A percentile compares a stretch with the other conserved stretches of the same genome.
phyloP scores from a whole-genome alignment of 2,113 vertebrate species.

The Xiphophorus couchianus region DNA sequence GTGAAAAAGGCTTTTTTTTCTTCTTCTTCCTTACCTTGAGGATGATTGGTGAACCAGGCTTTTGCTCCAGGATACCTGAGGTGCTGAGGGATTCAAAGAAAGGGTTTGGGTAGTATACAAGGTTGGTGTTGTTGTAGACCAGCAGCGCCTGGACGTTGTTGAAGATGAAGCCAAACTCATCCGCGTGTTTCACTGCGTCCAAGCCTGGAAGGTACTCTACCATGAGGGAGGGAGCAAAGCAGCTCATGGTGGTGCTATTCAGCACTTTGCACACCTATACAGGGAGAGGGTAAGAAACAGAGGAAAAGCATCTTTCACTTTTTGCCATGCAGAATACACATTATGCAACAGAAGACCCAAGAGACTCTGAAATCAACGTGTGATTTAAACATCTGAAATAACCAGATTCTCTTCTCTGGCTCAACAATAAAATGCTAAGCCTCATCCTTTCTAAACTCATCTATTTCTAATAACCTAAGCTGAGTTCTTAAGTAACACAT shows the following conservation, averaged over 20 bases:
- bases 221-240: conserved; percentile 88
- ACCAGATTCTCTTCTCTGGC: neutral
- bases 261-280: conserved; percentile 89
- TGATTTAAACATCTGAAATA: conserved; percentile 18
- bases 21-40: conserved; percentile 89
- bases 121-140: conserved; percentile 96
- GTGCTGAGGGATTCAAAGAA: conserved; percentile 93
- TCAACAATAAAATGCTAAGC: neutral
- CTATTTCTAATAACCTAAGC: conserved; percentile 33
- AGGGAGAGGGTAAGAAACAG: neutral
- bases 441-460: neutral
- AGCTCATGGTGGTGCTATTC: conserved; percentile 89
- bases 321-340: neutral
- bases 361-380: conserved; percentile 29
- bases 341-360: conserved; percentile 4
- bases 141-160: conserved; percentile 95
- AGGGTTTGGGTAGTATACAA: conserved; percentile 96
- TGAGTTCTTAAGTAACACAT: conserved; percentile 38
- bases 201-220: conserved; percentile 85
- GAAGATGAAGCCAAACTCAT: conserved; percentile 97
- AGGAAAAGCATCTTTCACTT: neutral
- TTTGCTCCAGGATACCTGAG: conserved; percentile 90
- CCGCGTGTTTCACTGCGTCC: conserved; percentile 90
- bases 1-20: neutral
- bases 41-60: conserved; percentile 96